Evolutionary conservation across 2,113 vertebrate genomes (phyloP).

Genomic region (Oreochromis aureus): DNA sequence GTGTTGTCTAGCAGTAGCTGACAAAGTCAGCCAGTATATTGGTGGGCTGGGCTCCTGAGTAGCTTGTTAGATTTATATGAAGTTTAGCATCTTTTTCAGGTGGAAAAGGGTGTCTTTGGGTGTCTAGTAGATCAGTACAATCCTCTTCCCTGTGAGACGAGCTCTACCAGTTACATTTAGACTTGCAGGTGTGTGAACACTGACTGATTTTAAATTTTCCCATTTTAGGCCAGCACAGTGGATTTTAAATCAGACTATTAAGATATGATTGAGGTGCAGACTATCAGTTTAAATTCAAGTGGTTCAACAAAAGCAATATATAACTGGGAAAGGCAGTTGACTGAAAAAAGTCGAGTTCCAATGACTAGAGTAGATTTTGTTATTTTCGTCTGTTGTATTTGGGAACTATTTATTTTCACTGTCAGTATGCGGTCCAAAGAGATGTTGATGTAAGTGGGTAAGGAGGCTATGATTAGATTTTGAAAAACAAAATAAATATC

Average conservation of each 20-base stretch:
- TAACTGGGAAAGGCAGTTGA: not conserved
- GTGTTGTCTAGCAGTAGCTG: not conserved
- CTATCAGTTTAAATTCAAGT: not conserved
- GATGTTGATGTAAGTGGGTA: not conserved
- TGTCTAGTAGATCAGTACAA: not conserved
- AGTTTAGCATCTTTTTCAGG: not conserved
- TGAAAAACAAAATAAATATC: not conserved
- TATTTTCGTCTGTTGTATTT: not conserved
- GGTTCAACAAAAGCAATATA: not conserved
- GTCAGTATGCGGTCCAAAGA: not conserved
- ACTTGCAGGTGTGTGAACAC: not conserved
- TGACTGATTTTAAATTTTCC: not conserved
- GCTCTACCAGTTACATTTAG: not conserved
- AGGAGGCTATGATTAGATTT: not conserved
- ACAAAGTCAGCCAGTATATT: not conserved
- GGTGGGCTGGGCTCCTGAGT: accelerated
- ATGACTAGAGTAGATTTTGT: not conserved
- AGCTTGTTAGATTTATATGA: not conserved
- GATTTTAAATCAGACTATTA: not conserved
- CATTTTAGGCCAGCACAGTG: not conserved
- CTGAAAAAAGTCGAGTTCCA: not conserved
- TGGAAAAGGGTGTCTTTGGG: not conserved
- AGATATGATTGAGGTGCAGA: not conserved
- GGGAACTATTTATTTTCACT: not conserved
- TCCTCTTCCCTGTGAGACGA: not conserved